A percentile compares a stretch with the other conserved stretches of the same genome.
Evolutionary conservation across 2,113 vertebrate species (phyloP).

Genomic region (Colinus virginianus): DNA sequence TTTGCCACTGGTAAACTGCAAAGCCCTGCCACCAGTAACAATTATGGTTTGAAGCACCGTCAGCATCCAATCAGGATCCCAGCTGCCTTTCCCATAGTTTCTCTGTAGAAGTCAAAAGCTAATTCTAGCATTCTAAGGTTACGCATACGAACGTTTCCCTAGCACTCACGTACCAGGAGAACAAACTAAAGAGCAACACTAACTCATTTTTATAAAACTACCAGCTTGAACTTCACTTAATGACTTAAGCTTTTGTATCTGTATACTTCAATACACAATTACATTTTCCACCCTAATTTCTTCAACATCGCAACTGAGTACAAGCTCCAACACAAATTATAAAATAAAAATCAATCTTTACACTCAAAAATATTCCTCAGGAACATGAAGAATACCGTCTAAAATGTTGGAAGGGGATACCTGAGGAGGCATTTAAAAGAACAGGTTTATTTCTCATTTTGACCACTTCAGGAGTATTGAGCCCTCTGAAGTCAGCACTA

Average conservation of each 20-base stretch:
- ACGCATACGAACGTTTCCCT: background rate
- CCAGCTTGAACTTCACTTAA: background rate
- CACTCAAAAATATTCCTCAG: background rate
- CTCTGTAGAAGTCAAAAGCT: background rate
- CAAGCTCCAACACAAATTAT: background rate
- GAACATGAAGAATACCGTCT: background rate
- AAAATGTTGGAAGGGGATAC: background rate
- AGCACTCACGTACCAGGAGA: background rate
- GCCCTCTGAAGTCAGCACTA: background rate
- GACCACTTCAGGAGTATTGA: background rate
- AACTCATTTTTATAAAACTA: background rate
- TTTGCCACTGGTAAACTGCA: background rate
- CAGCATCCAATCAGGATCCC: background rate
- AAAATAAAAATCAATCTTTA: background rate
- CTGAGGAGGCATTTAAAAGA: background rate
- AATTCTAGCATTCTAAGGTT: background rate
- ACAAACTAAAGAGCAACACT: background rate
- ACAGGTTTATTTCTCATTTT: background rate
- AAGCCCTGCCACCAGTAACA: background rate
- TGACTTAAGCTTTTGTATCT: background rate
- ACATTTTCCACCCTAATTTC: background rate
- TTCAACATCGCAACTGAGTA: background rate
- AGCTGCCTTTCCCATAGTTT: background rate
- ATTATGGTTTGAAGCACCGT: background rate
- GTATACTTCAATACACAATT: background rate